Conservation (phyloP, 2,113 vertebrate species). For the Rhagologus leucostigma region DNA sequence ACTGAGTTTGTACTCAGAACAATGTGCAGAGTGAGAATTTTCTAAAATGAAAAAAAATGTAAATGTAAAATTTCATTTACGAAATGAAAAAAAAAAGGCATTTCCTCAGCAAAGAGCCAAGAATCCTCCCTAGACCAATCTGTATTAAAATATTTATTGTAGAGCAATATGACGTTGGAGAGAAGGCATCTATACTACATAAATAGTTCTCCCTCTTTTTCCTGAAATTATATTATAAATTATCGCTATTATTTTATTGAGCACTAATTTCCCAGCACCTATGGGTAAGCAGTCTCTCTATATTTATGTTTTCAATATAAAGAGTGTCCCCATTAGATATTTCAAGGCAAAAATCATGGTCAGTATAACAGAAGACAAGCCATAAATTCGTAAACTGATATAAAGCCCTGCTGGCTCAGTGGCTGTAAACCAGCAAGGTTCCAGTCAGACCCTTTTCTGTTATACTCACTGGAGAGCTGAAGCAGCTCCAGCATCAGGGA, state of each 20-base stretch:
- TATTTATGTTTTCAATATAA: background rate
- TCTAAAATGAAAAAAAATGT: background rate
- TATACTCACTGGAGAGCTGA: background rate
- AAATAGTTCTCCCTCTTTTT: background rate
- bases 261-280: background rate
- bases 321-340: background rate
- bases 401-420: background rate
- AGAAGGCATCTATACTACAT: background rate
- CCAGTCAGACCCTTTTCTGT: background rate
- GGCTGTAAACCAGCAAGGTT: background rate
- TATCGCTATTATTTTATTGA: background rate
- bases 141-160: background rate
- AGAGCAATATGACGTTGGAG: background rate
- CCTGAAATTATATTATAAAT: background rate
- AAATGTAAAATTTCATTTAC: background rate
- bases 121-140: background rate
- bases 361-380: background rate
- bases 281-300: background rate
- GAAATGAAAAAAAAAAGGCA: background rate
- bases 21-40: background rate
- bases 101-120: background rate
- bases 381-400: background rate
- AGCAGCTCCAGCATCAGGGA: background rate
- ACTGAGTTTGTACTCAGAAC: background rate
- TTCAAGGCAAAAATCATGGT: background rate